Conservation (phyloP, 2,888 invertebrate species). For the Cheilosia scutellata region DNA sequence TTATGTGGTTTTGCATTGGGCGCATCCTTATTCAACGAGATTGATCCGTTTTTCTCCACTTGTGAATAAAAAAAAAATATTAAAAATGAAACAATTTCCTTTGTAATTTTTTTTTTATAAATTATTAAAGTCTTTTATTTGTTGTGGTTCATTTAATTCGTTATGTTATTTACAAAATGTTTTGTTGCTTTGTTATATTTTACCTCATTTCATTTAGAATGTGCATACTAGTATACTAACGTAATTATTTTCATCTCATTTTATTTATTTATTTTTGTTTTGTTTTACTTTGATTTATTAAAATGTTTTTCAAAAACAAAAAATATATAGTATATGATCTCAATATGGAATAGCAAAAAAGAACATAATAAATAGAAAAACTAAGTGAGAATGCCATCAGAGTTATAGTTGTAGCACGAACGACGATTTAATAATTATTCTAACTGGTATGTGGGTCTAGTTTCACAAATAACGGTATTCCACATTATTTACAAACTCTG, state of each 20-base stretch:
- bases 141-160: slow-evolving; percentile 63
- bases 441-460: slow-evolving; percentile 8
- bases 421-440: slow-evolving; percentile 11
- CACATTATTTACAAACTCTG: slow-evolving; percentile 52
- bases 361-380: background rate
- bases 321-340: background rate
- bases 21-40: too few relatives aligned
- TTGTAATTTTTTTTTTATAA: slow-evolving; percentile 58
- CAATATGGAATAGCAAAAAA: slow-evolving; percentile 12
- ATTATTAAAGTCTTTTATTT: slow-evolving; percentile 74
- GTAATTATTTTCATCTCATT: slow-evolving; percentile 44
- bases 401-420: background rate
- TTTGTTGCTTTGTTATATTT: slow-evolving; percentile 52
- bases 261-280: slow-evolving; percentile 24
- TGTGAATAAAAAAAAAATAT: too few relatives aligned
- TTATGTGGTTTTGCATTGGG: too few relatives aligned
- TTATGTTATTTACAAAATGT: slow-evolving; percentile 74
- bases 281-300: slow-evolving; percentile 25
- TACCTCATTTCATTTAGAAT: slow-evolving; percentile 52
- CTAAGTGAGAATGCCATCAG: slow-evolving; percentile 19
- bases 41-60: too few relatives aligned
- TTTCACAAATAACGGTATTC: slow-evolving; percentile 37
- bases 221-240: slow-evolving; percentile 67
- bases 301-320: slow-evolving; percentile 25
- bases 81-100: background rate